Evolutionary conservation across 2,888 invertebrate species (phyloP), one percentile per base, ranked within the genome.

Genomic region (Himalopsyche kuldschensis): DNA sequence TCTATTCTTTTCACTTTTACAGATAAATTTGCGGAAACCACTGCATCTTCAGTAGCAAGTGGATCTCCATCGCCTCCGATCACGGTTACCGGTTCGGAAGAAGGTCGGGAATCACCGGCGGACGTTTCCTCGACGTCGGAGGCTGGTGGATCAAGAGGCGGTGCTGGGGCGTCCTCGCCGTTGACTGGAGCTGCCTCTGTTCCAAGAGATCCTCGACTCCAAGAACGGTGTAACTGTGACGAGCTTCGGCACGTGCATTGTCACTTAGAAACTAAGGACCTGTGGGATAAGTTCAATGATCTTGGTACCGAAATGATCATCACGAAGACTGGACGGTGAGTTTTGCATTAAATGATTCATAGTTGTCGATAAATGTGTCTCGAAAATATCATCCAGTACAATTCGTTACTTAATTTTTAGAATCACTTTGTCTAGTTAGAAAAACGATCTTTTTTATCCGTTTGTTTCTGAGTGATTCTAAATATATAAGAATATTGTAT

Each of bases 301-400:
- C 93, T 98, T 84, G 97, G 97, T 87, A 98, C 98, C 0, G 98
- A 98, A 91, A 99, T 99, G 98, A 98, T 98, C 90, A 99, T 98
- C 91, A 99, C 98, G 31, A 98, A 98, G 91, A 97, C 97, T 88
- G 98, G 98, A 90, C 96, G 98, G 98, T 98, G 75, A 78, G 82
- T 20, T 55, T 24, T 55, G 6, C 20, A n/a, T 55, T 24, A 20
- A 20, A 10, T 20, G 8, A 55, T 55, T 4, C 6, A 3, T 41
- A 15, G 41, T 41, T 41, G 41, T 41, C 41, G 15, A 15, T 41
- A 3, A 11, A 41, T n/a, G n/a, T n/a, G n/a, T n/a, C n/a, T n/a
- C n/a, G n/a, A n/a, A n/a, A n/a, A n/a, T n/a, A n/a, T n/a, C n/a
- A n/a, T n/a, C n/a, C n/a, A n/a, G n/a, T n/a, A n/a, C n/a, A n/a